Evolutionary conservation across 2,113 vertebrate species (phyloP), one percentile per base, ranked within the genome.

Genomic region (Abramis brama): DNA sequence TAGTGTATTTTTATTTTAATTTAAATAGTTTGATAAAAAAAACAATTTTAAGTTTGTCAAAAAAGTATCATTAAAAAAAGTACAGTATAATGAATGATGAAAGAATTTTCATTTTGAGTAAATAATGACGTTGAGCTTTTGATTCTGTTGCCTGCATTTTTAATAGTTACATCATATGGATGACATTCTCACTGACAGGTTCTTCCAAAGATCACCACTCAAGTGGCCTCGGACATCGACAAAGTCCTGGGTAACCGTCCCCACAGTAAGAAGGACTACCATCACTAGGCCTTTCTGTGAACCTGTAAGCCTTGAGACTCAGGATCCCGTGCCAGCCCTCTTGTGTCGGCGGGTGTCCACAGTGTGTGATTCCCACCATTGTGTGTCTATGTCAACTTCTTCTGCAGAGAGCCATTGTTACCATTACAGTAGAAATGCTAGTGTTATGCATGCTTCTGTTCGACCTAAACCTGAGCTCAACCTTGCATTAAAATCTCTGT

Each of bases 201-300:
- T 84, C 97, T 99, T 94, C 96, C 98, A 93, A 99, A 99, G 95
- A 97, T 99, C 95, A 98, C 97, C 23, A 94, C 97, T 76, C 96
- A 97, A 0, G 96, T 99, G 74, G 97, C 97, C 47, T 93, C 95
- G 0, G 98, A 99, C 86, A 95, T 99, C 50, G 98, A 99, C 90
- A 97, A 97, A 87, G 95, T 99, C 79, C 88, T 99, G 85, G 97
- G 97, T 80, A 99, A 99, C 86, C 97, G 96, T 91, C 98, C 98
- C 90, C 97, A 96, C 93, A 97, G 95, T 94, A 99, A 98, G 95
- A 98, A 94, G 92, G 98, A 99, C 94, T 97, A 96, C 89, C 93
- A 95, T 55, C 92, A 94, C 89, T 95, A 83, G 89, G 57, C 75
- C 60, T 87, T 70, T 60, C 36, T 45, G 74, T 86, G 85, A 81